Conservation (phyloP, 2,797 vertebrate genomes). For the Chrosomus eos region DNA sequence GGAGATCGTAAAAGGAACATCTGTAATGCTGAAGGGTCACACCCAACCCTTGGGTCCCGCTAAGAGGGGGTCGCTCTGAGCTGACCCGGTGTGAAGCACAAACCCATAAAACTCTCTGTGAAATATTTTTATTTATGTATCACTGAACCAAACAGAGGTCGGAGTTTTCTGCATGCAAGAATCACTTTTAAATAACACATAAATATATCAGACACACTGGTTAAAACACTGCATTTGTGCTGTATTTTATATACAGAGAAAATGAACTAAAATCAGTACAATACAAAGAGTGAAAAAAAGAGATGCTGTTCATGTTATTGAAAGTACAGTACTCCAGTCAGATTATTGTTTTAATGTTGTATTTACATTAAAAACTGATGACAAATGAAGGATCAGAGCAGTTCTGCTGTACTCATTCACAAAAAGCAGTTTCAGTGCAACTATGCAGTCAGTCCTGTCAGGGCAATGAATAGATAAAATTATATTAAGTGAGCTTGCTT, state of each 20-base stretch:
- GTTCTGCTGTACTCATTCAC: conserved; percentile 12
- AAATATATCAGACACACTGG: conserved; percentile 53
- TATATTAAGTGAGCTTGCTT: background rate
- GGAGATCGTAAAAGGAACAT: conserved; percentile 34
- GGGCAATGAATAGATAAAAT: background rate
- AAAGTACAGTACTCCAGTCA: background rate
- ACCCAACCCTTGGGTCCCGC: background rate
- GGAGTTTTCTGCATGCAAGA: conserved; percentile 56
- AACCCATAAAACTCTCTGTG: conserved; percentile 22
- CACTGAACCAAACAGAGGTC: conserved; percentile 44
- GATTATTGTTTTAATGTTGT: background rate
- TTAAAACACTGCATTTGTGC: conserved; percentile 38
- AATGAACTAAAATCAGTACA: conserved; percentile 35
- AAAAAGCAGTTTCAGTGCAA: conserved; percentile 38
- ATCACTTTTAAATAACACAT: conserved; percentile 60
- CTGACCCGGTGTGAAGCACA: background rate
- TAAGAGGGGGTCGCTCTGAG: conserved; percentile 19
- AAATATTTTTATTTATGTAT: conserved; percentile 52
- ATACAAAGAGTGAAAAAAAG: background rate
- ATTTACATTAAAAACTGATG: background rate
- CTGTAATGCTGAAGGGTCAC: conserved; percentile 26
- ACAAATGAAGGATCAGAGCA: background rate
- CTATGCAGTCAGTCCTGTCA: conserved; percentile 9
- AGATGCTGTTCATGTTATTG: background rate
- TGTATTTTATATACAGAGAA: conserved; percentile 21